Evolutionary conservation across 2,113 vertebrate species (phyloP).

Genomic region (Macquaria ambigua): DNA sequence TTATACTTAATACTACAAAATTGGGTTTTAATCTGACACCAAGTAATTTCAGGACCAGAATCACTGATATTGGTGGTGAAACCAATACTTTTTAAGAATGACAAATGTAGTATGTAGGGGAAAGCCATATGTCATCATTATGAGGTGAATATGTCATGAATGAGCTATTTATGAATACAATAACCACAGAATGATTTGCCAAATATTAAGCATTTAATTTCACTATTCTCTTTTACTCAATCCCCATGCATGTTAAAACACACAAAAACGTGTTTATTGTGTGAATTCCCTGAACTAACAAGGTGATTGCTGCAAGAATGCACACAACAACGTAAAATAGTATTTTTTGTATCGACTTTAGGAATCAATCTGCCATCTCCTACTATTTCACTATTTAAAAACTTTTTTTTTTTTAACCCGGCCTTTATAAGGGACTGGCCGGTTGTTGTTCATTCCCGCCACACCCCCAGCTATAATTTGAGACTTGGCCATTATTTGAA

Average conservation of each 20-base stretch:
- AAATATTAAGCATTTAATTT: neutral
- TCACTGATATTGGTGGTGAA: neutral
- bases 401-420: neutral
- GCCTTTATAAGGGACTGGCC: no score
- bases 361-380: neutral
- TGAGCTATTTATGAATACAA: neutral
- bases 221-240: no score
- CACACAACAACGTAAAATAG: neutral
- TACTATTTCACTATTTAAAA: neutral
- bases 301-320: neutral
- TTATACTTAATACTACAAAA: no score
- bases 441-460: no score
- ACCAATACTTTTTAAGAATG: neutral
- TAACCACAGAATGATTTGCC: neutral
- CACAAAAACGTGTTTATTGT: no score
- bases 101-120: neutral
- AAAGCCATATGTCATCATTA: neutral
- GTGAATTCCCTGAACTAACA: no score
- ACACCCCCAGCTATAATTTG: neutral
- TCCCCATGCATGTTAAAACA: no score
- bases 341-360: neutral
- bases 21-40: no score
- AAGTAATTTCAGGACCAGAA: neutral
- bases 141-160: neutral
- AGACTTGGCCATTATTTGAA: neutral